Conservation (phyloP, 2,113 vertebrate species). For the Forbesichthys papilliferus region DNA sequence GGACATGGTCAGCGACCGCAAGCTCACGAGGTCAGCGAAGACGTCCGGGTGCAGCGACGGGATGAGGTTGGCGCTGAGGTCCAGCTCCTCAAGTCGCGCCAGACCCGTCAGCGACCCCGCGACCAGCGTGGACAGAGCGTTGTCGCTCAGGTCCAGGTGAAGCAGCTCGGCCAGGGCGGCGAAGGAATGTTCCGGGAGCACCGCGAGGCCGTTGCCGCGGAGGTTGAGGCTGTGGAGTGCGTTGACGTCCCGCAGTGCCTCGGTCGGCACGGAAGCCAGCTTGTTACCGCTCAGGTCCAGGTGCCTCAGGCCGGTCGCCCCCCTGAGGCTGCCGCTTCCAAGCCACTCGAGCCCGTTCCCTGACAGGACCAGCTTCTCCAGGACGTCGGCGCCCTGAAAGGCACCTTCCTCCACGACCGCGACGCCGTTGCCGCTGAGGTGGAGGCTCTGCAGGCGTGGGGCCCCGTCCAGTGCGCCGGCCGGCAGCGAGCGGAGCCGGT, state of each 20-base stretch:
- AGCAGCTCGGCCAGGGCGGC: slow-evolving; percentile 30
- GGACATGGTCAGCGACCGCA: slow-evolving; percentile 61
- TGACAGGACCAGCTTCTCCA: slow-evolving; percentile 58
- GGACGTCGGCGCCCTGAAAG: slow-evolving; percentile 43
- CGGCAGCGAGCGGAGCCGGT: slow-evolving; percentile 51
- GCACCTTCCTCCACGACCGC: slow-evolving; percentile 48
- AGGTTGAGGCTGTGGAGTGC: slow-evolving; percentile 53
- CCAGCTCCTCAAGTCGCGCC: slow-evolving; percentile 40
- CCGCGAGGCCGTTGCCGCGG: slow-evolving; percentile 47
- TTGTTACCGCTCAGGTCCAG: slow-evolving; percentile 65
- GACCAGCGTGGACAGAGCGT: slow-evolving; percentile 44
- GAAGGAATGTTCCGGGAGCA: slow-evolving; percentile 51
- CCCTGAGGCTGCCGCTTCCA: slow-evolving; percentile 38
- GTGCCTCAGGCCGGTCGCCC: slow-evolving; percentile 40
- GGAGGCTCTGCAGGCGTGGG: slow-evolving; percentile 41
- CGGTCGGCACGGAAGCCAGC: slow-evolving; percentile 42
- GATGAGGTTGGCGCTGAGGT: slow-evolving; percentile 62
- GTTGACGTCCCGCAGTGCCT: slow-evolving; percentile 31
- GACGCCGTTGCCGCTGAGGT: slow-evolving; percentile 55
- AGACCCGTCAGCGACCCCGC: slow-evolving; percentile 53
- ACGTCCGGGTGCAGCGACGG: slow-evolving; percentile 34
- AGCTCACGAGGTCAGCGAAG: slow-evolving; percentile 45
- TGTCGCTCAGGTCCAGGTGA: slow-evolving; percentile 59
- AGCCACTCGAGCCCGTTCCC: slow-evolving; percentile 51
- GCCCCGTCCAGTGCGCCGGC: slow-evolving; percentile 50